Base-by-base conservation (phyloP, 1,140 invertebrate genomes). In the Sycobia sp. region DNA sequence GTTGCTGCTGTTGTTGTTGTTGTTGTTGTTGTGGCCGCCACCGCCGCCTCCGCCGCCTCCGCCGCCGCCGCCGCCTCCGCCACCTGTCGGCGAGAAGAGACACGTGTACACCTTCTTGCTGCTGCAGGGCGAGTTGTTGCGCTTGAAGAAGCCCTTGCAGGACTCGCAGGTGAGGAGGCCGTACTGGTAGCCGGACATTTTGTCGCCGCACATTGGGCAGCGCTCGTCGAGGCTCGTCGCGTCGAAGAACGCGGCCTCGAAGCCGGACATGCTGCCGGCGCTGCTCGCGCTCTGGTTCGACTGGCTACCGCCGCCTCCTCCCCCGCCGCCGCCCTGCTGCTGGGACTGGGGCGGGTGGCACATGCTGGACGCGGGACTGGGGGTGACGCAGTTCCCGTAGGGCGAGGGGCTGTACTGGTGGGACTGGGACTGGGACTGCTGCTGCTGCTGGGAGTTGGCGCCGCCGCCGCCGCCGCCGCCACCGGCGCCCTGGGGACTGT, bases 151-250 rank as follows among this genome's bases (percentile, higher is more conserved):
- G 57, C 97, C 96, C 79, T 99, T 99, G 84, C 98, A 99, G 65
- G 94, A 96, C 80, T 99, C 98, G 85, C 98, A 99, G 61, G 97
- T 99, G 53, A 99, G 87, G 54, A 99, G 88, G 39, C 97, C 97
- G 82, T 99, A 99, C 81, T 99, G 98, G 82, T 99, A 99, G 65
- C 97, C 97, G 71, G 95, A 97, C 69, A 99, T 96, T 84, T 97
- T 98, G 82, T 99, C 97, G 13, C 96, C 96, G 83, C 97, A 99
- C 61, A 99, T 96, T 0, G 97, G 97, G 82, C 97, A 99, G 55
- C 96, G 84, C 77, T 99, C 97, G 74, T 97, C 95, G 77, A 97
- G 94, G 47, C 92, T 89, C 76, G 94, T 89, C 77, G 94, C 93
- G 68, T 94, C 91, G 69, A 88, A 90, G 50, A 86, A 84, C 29